Percentiles rank a stretch among this genome's conserved stretches.
These are phyloP conservation scores for Drosophila leonis DNA, from an alignment of 2,888 invertebrate species.

Conservation along the genomic window DNA sequence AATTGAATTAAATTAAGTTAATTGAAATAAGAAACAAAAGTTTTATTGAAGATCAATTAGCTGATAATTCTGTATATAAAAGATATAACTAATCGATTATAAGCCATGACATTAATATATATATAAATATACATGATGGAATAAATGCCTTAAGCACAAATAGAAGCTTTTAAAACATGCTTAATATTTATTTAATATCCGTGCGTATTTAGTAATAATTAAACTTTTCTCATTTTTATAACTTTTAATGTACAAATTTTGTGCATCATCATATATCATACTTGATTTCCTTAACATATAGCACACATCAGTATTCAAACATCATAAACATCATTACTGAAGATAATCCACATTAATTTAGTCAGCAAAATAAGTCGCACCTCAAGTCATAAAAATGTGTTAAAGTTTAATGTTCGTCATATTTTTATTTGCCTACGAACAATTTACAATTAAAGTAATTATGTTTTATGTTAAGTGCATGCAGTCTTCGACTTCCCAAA, in stretches of 20 bases:
- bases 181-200: not conserved
- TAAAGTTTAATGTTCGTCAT: not conserved
- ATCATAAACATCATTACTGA: not conserved
- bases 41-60: not conserved
- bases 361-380: not conserved
- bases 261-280: not conserved
- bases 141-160: not conserved
- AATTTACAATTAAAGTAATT: not conserved
- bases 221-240: not conserved
- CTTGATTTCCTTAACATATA: slow-evolving; percentile 1
- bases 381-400: not conserved
- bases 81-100: too few relatives aligned
- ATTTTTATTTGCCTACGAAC: not conserved
- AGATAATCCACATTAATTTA: slow-evolving; percentile 3
- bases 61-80: too few relatives aligned
- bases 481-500: slow-evolving; percentile 11
- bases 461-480: slow-evolving; percentile 15
- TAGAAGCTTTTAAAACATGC: not conserved
- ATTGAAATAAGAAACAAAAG: not conserved
- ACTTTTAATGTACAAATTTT: not conserved
- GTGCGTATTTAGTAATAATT: not conserved
- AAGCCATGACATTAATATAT: not conserved
- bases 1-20: too few relatives aligned
- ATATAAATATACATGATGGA: not conserved
- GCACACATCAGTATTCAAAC: not conserved